These are phyloP conservation scores for Sebastes variabilis DNA, from an alignment of 2,797 vertebrate genomes.

Conservation along the genomic window DNA sequence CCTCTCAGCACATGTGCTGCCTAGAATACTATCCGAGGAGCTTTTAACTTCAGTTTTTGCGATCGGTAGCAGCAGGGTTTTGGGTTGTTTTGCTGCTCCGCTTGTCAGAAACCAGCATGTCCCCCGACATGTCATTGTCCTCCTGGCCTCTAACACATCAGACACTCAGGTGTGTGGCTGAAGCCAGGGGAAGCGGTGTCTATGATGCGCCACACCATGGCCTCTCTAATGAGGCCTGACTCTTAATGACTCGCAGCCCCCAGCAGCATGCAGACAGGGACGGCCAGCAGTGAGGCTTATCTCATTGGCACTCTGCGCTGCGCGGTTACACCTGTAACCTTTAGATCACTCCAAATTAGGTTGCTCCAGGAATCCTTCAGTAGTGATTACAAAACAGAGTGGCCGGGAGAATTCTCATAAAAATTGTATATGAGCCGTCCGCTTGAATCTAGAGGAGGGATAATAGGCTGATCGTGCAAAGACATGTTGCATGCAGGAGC, in stretches of 20 bases:
- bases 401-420: conserved; percentile 65
- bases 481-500: conserved; percentile 42
- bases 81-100: neutral
- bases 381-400: conserved; percentile 71
- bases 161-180: conserved; percentile 39
- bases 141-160: conserved; percentile 31
- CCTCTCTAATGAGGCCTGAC: conserved; percentile 75
- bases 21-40: neutral
- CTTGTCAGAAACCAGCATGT: conserved; percentile 16
- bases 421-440: conserved; percentile 58
- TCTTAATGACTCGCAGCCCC: conserved; percentile 69
- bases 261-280: conserved; percentile 49
- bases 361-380: conserved; percentile 65
- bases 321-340: conserved; percentile 72
- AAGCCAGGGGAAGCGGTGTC: conserved; percentile 42
- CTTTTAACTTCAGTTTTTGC: neutral
- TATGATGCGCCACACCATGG: conserved; percentile 61
- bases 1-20: neutral
- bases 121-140: conserved; percentile 10
- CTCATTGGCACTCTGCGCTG: conserved; percentile 64
- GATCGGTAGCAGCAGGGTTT: neutral
- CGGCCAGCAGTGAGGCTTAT: conserved; percentile 55
- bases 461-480: conserved; percentile 56
- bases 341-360: conserved; percentile 74
- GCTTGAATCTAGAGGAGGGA: conserved; percentile 51